phyloP scores from a whole-genome alignment of 2,797 vertebrate genomes.

The Rhinoraja longicauda region DNA sequence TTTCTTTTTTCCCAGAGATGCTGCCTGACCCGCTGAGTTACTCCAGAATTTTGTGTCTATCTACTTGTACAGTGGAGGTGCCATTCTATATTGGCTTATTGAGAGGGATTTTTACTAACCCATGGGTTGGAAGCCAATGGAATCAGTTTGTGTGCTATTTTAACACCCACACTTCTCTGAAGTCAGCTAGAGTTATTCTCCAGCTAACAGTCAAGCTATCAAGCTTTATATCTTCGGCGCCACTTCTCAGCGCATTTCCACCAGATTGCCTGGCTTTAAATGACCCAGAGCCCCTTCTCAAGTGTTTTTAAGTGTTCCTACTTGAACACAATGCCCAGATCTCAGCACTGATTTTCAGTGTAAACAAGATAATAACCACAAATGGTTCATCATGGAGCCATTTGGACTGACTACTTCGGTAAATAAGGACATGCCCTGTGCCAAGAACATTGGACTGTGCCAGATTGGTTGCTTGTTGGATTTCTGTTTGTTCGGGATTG shows the following conservation, averaged over 20 bases:
- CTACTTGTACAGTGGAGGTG: neutral
- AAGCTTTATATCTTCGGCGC: neutral
- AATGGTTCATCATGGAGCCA: slow-evolving; percentile 28
- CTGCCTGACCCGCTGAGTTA: no score
- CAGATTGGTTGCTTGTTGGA: neutral
- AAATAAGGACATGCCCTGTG: neutral
- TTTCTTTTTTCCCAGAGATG: no score
- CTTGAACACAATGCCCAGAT: slow-evolving; percentile 20
- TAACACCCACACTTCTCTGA: neutral
- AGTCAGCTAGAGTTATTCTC: neutral
- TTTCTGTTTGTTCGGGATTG: neutral
- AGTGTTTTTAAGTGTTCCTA: neutral
- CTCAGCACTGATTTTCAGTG: neutral
- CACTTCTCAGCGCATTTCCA: neutral
- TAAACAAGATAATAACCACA: slow-evolving; percentile 18
- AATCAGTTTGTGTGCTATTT: neutral
- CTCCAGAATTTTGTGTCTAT: no score
- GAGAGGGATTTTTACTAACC: neutral
- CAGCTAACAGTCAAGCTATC: neutral
- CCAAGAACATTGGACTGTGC: neutral
- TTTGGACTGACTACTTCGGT: neutral
- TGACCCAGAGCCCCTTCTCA: neutral
- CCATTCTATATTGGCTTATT: neutral
- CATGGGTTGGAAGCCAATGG: neutral
- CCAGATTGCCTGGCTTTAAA: neutral